phyloP scores from a whole-genome alignment of 2,113 vertebrate species.

The Rhea americana region DNA sequence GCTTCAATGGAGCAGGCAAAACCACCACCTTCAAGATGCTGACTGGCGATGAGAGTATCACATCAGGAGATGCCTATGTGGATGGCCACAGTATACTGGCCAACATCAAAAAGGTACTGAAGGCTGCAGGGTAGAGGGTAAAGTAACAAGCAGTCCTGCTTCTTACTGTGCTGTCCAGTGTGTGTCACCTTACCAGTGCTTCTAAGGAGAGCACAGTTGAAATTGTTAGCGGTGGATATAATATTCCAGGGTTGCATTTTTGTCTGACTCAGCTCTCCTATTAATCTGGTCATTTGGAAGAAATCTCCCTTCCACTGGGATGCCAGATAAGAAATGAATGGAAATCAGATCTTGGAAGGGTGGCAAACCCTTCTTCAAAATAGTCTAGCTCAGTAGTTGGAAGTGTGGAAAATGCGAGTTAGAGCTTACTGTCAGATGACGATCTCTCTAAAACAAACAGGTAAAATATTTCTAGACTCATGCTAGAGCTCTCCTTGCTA shows the following conservation, averaged over 20 bases:
- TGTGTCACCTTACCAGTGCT: neutral
- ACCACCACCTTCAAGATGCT: conserved; percentile 98
- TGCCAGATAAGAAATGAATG: neutral
- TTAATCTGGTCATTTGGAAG: neutral
- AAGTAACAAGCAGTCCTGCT: accelerated
- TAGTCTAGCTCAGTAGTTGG: neutral
- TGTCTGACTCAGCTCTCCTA: neutral
- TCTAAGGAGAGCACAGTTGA: neutral
- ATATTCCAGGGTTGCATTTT: neutral
- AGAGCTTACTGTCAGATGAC: neutral
- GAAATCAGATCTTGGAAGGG: neutral
- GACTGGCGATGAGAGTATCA: conserved; percentile 91
- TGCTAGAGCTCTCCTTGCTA: neutral
- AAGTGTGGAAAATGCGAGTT: neutral
- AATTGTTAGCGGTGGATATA: neutral
- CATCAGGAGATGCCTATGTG: conserved; percentile 89
- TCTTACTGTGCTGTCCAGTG: neutral
- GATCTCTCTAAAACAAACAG: neutral
- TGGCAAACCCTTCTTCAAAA: neutral
- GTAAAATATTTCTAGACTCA: neutral
- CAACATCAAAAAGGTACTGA: conserved; percentile 87
- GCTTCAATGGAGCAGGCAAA: conserved; percentile 96
- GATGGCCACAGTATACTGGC: conserved; percentile 93
- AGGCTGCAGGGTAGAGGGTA: accelerated
- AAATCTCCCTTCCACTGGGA: neutral